These are phyloP conservation scores for Euphonia xanthogaster DNA, from an alignment of 2,797 vertebrate species.

Conservation along the genomic window DNA sequence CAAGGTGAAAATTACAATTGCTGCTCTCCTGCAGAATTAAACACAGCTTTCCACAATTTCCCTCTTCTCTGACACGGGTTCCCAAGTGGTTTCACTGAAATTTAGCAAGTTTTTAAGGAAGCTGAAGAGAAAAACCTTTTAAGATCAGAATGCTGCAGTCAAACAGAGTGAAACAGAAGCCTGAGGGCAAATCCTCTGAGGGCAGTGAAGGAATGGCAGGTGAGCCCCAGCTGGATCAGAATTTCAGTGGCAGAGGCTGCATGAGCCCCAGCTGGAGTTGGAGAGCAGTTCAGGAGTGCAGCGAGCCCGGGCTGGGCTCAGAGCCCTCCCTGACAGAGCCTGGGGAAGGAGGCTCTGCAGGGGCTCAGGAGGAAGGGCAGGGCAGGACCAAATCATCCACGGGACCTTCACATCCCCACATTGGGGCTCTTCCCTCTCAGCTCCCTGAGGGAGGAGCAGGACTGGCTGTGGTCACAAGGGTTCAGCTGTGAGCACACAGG, in stretches of 20 bases:
- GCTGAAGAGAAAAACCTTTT: background rate
- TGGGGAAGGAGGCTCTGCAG: background rate
- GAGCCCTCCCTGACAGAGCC: background rate
- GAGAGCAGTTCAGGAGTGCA: background rate
- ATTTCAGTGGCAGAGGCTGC: background rate
- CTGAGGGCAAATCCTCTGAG: background rate
- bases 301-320: background rate
- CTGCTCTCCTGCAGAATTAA: background rate
- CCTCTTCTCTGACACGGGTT: background rate
- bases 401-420: background rate
- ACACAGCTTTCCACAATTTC: background rate
- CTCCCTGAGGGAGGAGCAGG: background rate
- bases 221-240: background rate
- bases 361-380: background rate
- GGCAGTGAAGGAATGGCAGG: background rate
- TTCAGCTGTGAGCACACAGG: background rate
- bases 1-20: background rate
- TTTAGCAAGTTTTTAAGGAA: background rate
- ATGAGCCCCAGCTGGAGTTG: background rate
- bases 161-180: background rate
- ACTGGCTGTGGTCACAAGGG: background rate
- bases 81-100: background rate
- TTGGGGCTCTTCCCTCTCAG: background rate
- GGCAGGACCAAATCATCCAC: background rate
- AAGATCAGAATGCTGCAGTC: background rate